phyloP scores from a whole-genome alignment of 1,140 invertebrate genomes.

The Nilaparvata lugens region DNA sequence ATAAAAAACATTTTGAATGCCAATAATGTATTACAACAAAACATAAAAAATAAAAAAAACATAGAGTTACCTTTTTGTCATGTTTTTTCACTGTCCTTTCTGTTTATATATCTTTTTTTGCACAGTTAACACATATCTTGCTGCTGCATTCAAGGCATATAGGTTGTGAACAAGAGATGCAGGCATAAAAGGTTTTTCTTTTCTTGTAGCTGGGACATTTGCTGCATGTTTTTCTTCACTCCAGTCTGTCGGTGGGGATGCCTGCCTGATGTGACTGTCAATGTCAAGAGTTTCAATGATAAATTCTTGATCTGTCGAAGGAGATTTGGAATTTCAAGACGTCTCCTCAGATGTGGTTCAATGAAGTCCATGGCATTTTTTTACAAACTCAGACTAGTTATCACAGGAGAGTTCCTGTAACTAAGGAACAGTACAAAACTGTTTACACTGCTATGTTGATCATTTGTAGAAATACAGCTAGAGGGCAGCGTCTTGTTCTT shows the following conservation, averaged over 20 bases:
- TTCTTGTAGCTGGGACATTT: neutral
- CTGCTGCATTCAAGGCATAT: constrained; percentile 13
- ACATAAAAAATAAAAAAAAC: too few species aligned
- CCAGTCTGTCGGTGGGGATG: neutral
- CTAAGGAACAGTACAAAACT: constrained; percentile 10
- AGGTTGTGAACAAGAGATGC: neutral
- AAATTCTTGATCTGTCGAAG: neutral
- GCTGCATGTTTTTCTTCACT: constrained; percentile 10
- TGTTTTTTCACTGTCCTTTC: too few species aligned
- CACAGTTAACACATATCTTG: constrained; percentile 8
- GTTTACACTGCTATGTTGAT: constrained; percentile 26
- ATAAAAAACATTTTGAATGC: too few species aligned
- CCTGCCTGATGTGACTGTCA: neutral
- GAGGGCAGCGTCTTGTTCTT: constrained; percentile 29
- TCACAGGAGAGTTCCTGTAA: constrained; percentile 7
- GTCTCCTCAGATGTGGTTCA: constrained; percentile 24
- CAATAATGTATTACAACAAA: too few species aligned
- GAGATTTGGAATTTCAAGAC: constrained; percentile 17
- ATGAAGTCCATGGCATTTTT: constrained; percentile 16
- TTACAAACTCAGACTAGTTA: constrained; percentile 23
- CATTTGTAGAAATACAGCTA: constrained; percentile 27
- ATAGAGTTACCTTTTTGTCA: too few species aligned
- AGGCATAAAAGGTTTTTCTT: neutral
- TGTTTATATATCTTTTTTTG: neutral
- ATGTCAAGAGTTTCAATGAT: neutral